Percentiles rank a stretch among this genome's conserved stretches.
Conservation (phyloP, 1,140 invertebrate species). For the Trichomalopsis sarcophagae region DNA sequence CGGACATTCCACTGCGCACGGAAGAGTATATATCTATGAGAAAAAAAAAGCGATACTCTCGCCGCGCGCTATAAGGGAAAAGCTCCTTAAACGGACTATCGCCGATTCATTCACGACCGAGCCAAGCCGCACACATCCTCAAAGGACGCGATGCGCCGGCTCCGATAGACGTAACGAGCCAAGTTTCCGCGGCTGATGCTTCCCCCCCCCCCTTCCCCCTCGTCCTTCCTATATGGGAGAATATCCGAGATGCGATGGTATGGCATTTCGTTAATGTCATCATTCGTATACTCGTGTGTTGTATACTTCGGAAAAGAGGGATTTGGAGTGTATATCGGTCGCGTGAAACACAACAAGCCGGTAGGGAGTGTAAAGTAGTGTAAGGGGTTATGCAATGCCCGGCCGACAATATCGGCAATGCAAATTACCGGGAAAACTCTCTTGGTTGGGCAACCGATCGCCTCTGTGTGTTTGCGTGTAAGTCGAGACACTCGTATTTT, state of each 20-base stretch:
- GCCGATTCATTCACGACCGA: background rate
- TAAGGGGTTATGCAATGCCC: background rate
- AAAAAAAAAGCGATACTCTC: too few relatives aligned
- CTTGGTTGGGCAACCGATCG: background rate
- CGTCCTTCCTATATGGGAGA: too few relatives aligned
- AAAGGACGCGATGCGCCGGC: slow-evolving; percentile 5
- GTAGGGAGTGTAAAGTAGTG: too few relatives aligned
- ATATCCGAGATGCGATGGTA: too few relatives aligned
- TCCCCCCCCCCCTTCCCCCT: too few relatives aligned
- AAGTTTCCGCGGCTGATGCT: background rate
- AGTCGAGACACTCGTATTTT: background rate
- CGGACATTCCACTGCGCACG: background rate
- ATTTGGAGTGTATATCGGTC: background rate
- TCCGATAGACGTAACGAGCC: background rate
- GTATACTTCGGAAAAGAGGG: too few relatives aligned
- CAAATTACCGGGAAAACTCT: slow-evolving; percentile 13
- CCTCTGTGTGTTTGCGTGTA: background rate
- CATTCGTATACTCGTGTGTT: too few relatives aligned
- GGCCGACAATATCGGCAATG: background rate
- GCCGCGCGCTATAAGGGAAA: slow-evolving; percentile 5
- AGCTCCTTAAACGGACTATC: slow-evolving; percentile 32
- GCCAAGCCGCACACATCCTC: background rate
- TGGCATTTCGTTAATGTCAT: too few relatives aligned
- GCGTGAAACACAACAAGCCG: background rate
- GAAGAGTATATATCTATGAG: too few relatives aligned